Conservation (phyloP, 2,113 vertebrate species). For the Ailurus styani region DNA sequence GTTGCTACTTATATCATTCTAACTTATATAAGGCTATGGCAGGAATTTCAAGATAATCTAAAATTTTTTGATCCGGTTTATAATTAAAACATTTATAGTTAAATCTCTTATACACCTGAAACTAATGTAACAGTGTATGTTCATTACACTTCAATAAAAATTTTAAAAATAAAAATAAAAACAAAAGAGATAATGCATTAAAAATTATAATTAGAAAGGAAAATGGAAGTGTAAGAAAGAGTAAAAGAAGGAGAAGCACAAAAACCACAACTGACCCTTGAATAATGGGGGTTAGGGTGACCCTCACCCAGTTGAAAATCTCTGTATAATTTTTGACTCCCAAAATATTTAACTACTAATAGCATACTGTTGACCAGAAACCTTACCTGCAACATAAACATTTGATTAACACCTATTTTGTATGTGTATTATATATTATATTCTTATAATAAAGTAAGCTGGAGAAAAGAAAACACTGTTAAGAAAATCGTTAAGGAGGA, state of each 20-base stretch:
- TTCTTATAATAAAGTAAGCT: background rate
- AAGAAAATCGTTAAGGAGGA: background rate
- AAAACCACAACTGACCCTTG: background rate
- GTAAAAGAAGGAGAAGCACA: background rate
- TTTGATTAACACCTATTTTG: background rate
- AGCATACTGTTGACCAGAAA: background rate
- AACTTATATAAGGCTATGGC: background rate
- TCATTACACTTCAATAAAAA: background rate
- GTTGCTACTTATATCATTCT: background rate
- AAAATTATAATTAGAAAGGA: background rate
- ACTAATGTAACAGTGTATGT: background rate
- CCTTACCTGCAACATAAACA: background rate
- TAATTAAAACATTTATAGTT: background rate
- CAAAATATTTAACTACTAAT: background rate
- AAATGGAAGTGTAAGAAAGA: background rate
- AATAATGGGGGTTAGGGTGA: background rate
- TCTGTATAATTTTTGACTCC: background rate
- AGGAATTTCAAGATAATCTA: background rate
- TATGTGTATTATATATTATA: background rate
- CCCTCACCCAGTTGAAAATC: background rate
- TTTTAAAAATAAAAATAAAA: background rate
- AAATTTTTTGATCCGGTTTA: background rate
- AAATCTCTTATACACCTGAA: background rate
- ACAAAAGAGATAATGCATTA: background rate
- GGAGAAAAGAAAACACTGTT: background rate